phyloP scores from a whole-genome alignment of 2,888 invertebrate genomes.

The Rotaria sp. region DNA sequence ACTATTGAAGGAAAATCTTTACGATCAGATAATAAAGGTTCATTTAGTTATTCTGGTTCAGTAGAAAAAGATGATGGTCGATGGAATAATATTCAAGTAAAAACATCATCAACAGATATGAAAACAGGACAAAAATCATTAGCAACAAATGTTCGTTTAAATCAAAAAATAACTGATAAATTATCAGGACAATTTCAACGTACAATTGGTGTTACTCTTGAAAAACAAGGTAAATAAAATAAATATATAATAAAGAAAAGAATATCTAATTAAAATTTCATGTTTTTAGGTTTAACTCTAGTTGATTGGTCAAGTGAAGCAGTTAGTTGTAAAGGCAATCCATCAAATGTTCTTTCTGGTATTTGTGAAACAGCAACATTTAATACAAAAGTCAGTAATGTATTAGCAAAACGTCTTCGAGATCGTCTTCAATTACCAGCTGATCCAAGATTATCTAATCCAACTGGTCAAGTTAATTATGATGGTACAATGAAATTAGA shows the following conservation, averaged over 20 bases:
- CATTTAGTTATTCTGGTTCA: not conserved
- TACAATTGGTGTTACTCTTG: not conserved
- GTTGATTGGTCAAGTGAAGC: not conserved
- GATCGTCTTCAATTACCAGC: not conserved
- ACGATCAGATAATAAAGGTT: not conserved
- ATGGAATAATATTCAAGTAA: not conserved
- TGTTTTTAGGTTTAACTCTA: not conserved
- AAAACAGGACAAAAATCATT: not conserved
- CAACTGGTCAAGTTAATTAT: not conserved
- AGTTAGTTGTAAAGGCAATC: not conserved
- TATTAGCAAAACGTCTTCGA: not conserved
- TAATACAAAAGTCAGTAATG: not conserved
- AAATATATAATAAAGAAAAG: not conserved
- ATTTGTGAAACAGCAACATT: not conserved
- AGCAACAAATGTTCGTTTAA: not conserved
- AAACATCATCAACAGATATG: not conserved
- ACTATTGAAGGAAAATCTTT: not conserved
- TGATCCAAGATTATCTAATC: not conserved
- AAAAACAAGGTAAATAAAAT: not conserved
- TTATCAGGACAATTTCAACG: not conserved
- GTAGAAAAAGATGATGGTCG: slow-evolving; percentile 1
- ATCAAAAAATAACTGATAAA: not conserved
- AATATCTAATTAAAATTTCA: not conserved
- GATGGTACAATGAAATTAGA: not conserved
- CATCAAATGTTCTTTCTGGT: not conserved